Evolutionary conservation across 2,113 vertebrate species (phyloP), one percentile per base, ranked within the genome.

Genomic region (Seriola quinqueradiata): DNA sequence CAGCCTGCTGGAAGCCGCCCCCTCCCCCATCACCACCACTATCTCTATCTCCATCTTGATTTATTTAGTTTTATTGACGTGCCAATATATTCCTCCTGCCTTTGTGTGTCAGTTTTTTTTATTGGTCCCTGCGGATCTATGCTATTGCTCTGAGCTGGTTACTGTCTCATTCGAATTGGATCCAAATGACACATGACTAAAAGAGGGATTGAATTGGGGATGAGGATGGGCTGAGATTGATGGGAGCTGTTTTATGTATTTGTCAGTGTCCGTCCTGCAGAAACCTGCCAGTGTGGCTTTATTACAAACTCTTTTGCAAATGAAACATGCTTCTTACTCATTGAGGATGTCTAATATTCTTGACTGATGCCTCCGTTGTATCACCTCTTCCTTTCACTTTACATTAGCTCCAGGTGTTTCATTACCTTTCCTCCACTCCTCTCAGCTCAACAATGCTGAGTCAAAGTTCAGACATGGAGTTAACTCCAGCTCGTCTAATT

Each of bases 61-160:
- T 86, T 75, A 89, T 86, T 77, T 78, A 12, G 36, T 82, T 90
- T 76, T 77, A 90, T 61, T 81, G 85, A 79, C 19, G 13, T 67
- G 44, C 65, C 65, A 58, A 78, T 88, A 87, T 87, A 92, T 85
- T 80, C 77, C 72, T 59, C 32, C 52, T 76, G 42, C 55, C 66
- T 84, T 90, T 85, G 40, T 83, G 64, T 85, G 50, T 79, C 70
- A 70, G 46, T 69, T 77, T 74, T 65, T 73, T 75, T 86, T 83
- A 81, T 87, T 66, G 87, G 87, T 90, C 87, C 74, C 71, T 34
- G 23, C 76, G 77, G 71, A 77, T 81, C 60, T 8, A 8, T 28
- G 71, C 36, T 61, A 13, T 74, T 79, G 73, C 38, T 55, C 34
- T 75, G 82, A 81, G 70, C 48, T 21, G 70, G 46, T 75, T 81